Evolutionary conservation across 92 coral and sea anemone genomes (phyloP), one percentile per base, ranked within the genome.

Genomic region (Palythoa caribaeorum): DNA sequence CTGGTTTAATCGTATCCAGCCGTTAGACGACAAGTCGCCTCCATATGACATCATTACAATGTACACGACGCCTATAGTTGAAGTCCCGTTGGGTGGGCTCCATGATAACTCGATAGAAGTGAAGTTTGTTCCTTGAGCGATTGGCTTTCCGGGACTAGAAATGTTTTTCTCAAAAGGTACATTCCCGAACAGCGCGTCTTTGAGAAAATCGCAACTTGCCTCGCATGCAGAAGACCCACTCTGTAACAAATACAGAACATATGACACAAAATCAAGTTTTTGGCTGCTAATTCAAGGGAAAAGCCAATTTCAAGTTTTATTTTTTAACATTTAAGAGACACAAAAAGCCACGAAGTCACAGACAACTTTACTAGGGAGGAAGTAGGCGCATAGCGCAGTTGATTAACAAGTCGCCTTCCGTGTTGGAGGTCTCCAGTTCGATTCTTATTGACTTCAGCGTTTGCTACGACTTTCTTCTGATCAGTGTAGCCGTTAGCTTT

Each of bases 21-120:
- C 40, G 1, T 40, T 17, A 8, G 85, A 62, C 51, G 72, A 38
- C 55, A 80, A 74, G 63, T 80, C 85, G 1, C 85, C 85, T 20
- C 85, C 85, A 65, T 80, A 63, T 19, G 50, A 5, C 85, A 80
- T 80, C 73, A 38, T 50, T 28, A 80, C 10, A 11, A 80, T 51
- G 39, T 80, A 80, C 53, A 65, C 72, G 7, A 60, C 44, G 17
- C 73, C 51, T 6, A 0, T 70, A 10, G 19, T 17, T 1, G 85
- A n/a, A 0, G 57, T 48, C 12, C 63, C 63, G 9, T 4, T 74
- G 39, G 75, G 54, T 2, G 73, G 55, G 3, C 53, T 17, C 85
- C 85, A 80, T 19, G 57, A 40, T 57, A 80, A 65, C 85, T 40
- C 37, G 16, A 80, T 7, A 38, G 54, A 3, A 2, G 72, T 17